Percentiles rank a stretch among this genome's conserved stretches.
phyloP scores from a whole-genome alignment of 2,113 vertebrate genomes.

The Shinisaurus crocodilurus region DNA sequence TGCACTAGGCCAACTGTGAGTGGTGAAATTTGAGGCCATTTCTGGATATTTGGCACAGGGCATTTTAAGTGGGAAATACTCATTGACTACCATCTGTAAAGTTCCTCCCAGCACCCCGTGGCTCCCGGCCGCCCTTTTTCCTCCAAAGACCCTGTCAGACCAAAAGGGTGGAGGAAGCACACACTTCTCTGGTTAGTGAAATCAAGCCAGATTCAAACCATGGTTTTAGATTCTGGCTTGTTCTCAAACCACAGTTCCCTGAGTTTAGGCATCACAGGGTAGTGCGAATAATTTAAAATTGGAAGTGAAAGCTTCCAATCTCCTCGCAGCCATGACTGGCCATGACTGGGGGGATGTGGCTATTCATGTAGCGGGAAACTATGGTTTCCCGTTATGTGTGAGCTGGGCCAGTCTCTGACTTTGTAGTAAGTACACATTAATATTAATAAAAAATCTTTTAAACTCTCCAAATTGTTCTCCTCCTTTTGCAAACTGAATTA shows the following conservation, averaged over 20 bases:
- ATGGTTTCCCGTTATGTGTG: not conserved
- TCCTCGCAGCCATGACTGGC: not conserved
- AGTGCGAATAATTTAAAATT: not conserved
- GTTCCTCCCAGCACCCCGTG: not conserved
- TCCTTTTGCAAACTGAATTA: conserved; percentile 10
- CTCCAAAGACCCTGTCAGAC: too few relatives aligned
- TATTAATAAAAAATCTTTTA: conserved; percentile 5
- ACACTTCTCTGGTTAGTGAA: too few relatives aligned
- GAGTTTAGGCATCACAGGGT: not conserved
- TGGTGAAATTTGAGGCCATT: not conserved
- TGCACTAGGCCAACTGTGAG: too few relatives aligned
- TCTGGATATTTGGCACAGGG: too few relatives aligned
- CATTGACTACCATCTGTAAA: not conserved
- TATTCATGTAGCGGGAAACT: not conserved
- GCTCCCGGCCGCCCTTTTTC: not conserved
- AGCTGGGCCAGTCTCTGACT: not conserved
- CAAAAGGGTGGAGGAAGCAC: too few relatives aligned
- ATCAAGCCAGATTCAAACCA: too few relatives aligned
- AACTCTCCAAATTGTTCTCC: not conserved
- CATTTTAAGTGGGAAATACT: not conserved
- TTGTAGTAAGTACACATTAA: conserved; percentile 6
- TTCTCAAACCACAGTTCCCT: not conserved
- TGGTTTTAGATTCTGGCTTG: too few relatives aligned
- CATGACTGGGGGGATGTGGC: not conserved
- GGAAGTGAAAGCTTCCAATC: not conserved